phyloP scores from a whole-genome alignment of 2,113 vertebrate species.

The Procavia capensis region DNA sequence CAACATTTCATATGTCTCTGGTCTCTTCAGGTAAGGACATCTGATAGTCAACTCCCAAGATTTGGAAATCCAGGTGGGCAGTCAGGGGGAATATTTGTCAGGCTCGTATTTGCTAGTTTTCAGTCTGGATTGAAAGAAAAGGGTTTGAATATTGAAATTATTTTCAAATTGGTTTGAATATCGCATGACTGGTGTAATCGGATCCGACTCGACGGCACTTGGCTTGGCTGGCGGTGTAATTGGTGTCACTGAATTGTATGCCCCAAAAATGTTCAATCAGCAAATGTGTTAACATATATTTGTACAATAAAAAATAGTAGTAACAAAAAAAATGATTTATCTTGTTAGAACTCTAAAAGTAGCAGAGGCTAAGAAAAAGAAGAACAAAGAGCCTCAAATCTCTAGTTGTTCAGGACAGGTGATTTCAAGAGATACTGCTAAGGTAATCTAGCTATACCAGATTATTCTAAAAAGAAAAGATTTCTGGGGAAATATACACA shows the following conservation, averaged over 20 bases:
- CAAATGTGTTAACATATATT: background rate
- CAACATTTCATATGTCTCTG: background rate
- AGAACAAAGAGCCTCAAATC: background rate
- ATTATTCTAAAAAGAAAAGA: conserved; percentile 39
- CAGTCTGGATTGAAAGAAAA: background rate
- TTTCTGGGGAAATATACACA: background rate
- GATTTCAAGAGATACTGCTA: conserved; percentile 23
- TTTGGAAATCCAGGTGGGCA: background rate
- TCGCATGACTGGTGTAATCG: background rate
- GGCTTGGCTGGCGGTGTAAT: too few relatives aligned
- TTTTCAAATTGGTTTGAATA: background rate
- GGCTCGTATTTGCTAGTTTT: background rate
- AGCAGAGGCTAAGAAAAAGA: background rate
- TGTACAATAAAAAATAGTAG: background rate
- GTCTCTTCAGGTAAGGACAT: background rate
- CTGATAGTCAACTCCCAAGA: background rate
- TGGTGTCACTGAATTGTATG: background rate
- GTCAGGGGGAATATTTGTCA: background rate
- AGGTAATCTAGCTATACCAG: conserved; percentile 8
- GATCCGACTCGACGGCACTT: too few relatives aligned
- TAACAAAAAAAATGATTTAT: background rate
- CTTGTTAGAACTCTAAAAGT: background rate
- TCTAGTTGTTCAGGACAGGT: conserved; percentile 30
- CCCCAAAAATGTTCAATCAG: background rate
- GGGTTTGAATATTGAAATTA: background rate